Base-by-base conservation (phyloP, 2,888 invertebrate species). In the Drosophila kambysellisi region DNA sequence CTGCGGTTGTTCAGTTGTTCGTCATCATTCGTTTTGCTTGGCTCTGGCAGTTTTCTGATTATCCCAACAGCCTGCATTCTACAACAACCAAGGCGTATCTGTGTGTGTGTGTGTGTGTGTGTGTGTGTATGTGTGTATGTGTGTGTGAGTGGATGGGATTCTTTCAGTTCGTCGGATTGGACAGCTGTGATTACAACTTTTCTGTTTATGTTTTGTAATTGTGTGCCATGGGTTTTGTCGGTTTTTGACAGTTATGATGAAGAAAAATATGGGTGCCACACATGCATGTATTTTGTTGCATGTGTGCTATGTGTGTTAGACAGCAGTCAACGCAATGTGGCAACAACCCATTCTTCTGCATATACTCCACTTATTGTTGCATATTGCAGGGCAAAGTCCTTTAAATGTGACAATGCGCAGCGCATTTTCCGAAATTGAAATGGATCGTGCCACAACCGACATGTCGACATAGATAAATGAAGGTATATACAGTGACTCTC, bases 131-230 rank as follows among this genome's bases (percentile, higher is more conserved):
- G 2, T 11, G n/a, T 11, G 2, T n/a, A 3, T 12, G 12, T 20
- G 6, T 46, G 12, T 46, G 12, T 46, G 9, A 6, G 53, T 9
- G 46, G 46, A 25, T 35, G 25, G 66, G 53, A 29, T 62, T 43
- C 64, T 63, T 80, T 76, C 62, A 54, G 67, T 72, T 80, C 62
- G 86, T 74, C 67, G 79, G 48, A 66, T 83, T 77, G 86, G 85
- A 89, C 85, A 88, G 89, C 87, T 85, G 85, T 87, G 85, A 85
- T 85, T 85, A 88, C 85, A 88, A 85, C 76, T 81, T 87, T 88
- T 78, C 84, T 88, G 85, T 83, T 85, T 88, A 83, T 84, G 73
- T 81, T 88, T 82, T 79, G 78, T 74, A 78, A 78, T 73, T 83
- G 83, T 83, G 77, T 83, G 81, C 77, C 68, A 87, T 87, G 88